These are phyloP conservation scores for Argya squamiceps DNA, from an alignment of 2,797 vertebrate genomes.

Conservation along the genomic window DNA sequence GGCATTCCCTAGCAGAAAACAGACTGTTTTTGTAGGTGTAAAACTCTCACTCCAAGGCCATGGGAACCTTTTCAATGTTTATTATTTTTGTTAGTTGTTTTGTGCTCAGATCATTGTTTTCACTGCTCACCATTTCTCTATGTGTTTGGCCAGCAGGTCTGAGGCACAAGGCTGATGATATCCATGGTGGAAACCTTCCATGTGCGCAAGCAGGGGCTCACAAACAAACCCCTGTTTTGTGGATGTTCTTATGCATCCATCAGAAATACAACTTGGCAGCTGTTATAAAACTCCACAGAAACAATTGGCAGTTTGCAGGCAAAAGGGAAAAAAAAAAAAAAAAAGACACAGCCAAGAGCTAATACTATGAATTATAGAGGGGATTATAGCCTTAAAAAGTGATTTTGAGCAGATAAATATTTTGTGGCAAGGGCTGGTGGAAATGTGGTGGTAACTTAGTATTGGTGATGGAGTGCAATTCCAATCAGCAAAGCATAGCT, in stretches of 20 bases:
- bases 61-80: neutral
- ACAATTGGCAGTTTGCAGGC: neutral
- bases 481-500: neutral
- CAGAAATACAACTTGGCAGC: neutral
- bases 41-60: neutral
- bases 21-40: neutral
- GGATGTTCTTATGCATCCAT: neutral
- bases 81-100: neutral
- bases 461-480: neutral
- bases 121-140: neutral
- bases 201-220: rapidly evolving
- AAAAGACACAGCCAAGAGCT: neutral
- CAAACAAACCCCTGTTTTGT: neutral
- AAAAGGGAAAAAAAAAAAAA: neutral
- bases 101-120: neutral
- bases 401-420: neutral
- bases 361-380: neutral
- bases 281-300: neutral
- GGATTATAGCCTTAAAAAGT: neutral
- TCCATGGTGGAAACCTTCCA: neutral
- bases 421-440: neutral
- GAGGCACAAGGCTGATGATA: neutral
- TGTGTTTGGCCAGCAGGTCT: neutral
- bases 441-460: neutral
- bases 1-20: neutral